Evolutionary conservation across 2,888 invertebrate species (phyloP), one percentile per base, ranked within the genome.

Genomic region (Pandemis heparana): DNA sequence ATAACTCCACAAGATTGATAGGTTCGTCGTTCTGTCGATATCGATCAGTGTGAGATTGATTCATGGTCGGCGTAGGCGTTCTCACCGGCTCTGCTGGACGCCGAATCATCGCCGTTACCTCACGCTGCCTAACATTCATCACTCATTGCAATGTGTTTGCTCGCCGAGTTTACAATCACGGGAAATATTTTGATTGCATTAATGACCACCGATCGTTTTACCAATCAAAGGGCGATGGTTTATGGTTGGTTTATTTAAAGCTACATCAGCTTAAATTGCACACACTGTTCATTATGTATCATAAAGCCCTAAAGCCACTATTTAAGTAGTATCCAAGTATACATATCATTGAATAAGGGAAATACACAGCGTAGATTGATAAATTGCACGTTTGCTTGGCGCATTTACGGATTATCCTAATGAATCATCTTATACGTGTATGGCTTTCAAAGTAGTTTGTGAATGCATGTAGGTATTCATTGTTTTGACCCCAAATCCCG

Each of bases 21-120:
- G 77, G 76, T 78, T 76, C 69, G 73, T 79, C 72, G 79, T 80
- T 80, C 73, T 77, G 76, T 80, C 78, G 70, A 76, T 77, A 80
- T 79, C 77, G 62, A 79, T 82, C 79, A 76, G 75, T 77, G 75
- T 77, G 82, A 79, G 78, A 79, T 76, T 85, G 85, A 87, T 87
- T 82, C 83, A 86, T 86, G 77, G 72, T 85, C 78, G 74, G 71
- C 75, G 48, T 76, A 77, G 53, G 77, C 78, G 70, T 75, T 76
- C 71, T 76, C 73, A 66, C 61, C 38, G 66, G 70, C 70, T 63
- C 75, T 69, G 61, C 61, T 43, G 67, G 67, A 43, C 62, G 62
- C 53, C 70, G 63, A 62, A 51, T 51, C 63, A 63, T 63, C 61
- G 53, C 63, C 56, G 63, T 68, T 75, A 75, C 59, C 75, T 70